Base-by-base conservation (phyloP, 2,888 invertebrate genomes). In the Arge pagana region DNA sequence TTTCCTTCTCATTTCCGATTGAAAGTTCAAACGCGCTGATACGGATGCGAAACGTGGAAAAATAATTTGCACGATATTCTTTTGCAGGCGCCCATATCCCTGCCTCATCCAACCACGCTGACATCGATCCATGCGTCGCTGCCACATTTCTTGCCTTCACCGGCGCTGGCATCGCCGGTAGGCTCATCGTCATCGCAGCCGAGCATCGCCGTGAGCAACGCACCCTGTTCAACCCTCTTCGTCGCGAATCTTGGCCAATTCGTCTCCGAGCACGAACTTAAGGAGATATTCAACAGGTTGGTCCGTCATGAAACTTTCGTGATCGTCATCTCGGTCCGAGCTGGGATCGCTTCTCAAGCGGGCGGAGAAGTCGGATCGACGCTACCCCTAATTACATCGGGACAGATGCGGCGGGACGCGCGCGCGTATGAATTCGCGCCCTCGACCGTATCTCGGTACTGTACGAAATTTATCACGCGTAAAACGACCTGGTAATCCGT, bases 181-280 rank as follows among this genome's bases (percentile, higher is more conserved):
- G 90, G 90, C 62, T 90, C 89, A 61, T 85, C 85, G 60, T 85
- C 86, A 66, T 84, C 86, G 52, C 85, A 85, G 76, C 83, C 82
- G 57, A 87, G 85, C 78, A 82, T 85, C 81, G 86, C 79, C 76
- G 85, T 83, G 67, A 81, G 79, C 76, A 89, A 91, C 77, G 89
- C 91, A 66, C 96, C 96, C 67, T 96, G 96, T 84, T 95, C 95
- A 70, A 98, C 98, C 65, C 88, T 98, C 65, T 98, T 98, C 82
- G 96, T 98, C 76, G 97, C 97, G 74, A 98, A 98, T 81, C 85
- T 98, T 74, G 96, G 97, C 65, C 94, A 94, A 80, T 95, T 93
- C 79, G 96, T 96, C 72, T 95, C 94, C 65, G 98, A 98, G 81
- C 96, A 97, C 77, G 97, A 98, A 80, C 88, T 98, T 67, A 96